Evolutionary conservation across 1,140 invertebrate species (phyloP), one percentile per base, ranked within the genome.

Genomic region (Lutraria rhynchaena): DNA sequence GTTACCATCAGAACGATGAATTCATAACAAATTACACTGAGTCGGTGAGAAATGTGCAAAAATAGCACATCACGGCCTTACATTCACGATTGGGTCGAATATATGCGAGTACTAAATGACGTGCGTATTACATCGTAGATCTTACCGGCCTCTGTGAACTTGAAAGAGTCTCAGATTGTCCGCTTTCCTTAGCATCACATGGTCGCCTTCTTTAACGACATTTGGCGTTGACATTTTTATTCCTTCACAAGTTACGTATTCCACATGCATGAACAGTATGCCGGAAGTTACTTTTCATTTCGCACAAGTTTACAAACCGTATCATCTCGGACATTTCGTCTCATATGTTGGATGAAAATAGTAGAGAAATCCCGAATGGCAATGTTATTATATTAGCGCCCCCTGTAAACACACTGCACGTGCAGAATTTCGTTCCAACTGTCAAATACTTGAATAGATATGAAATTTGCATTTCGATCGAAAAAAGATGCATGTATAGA

Each of bases 111-210:
- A 65, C 61, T 35, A 65, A 65, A 55, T 5, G n/a, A 5, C 17
- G n/a, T 27, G 4, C 19, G 11, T 11, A 22, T 11, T 44, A 65
- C n/a, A 65, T 2, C 22, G 2, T 15, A 46, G 24, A 9, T 41
- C 15, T 71, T 61, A 71, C 78, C 78, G 27, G 19, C 58, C 35
- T 63, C 22, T 49, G 17, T 71, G 57, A 9, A 81, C 78, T 73
- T 81, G 78, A 35, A 71, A 73, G 17, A 81, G 11, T 22, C 78
- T 61, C 7, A 73, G 49, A 63, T 71, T 81, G 31, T 81, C 69
- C 17, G 24, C 57, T 81, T 73, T 81, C 27, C 57, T 71, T 35
- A 81, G 41, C n/a, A 81, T 60, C 19, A 81, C 63, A 41, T 73
- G 58, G 49, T 81, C 78, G 49, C 57, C 78, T 46, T 81, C 78